Conservation (phyloP, 1,140 invertebrate genomes). For the Drosophila bipectinata region DNA sequence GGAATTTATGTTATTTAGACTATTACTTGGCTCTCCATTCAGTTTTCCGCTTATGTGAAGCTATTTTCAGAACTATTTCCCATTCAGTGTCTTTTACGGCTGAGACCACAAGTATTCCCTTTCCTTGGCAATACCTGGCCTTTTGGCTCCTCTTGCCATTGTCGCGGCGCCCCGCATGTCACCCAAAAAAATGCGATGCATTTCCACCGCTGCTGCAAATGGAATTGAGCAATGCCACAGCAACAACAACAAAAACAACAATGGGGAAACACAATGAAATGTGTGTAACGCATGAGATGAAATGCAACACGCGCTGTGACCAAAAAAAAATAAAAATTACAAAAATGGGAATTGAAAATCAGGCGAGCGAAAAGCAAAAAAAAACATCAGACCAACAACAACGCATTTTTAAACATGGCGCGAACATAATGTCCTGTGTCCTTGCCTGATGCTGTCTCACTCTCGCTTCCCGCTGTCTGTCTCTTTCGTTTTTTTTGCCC, state of each 20-base stretch:
- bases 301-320: constrained; percentile 62
- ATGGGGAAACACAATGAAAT: constrained; percentile 54
- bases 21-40: constrained; percentile 13
- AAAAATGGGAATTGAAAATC: constrained; percentile 61
- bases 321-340: constrained; percentile 38
- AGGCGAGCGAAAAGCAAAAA: constrained; percentile 36
- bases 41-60: constrained; percentile 16
- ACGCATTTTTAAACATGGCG: constrained; percentile 76
- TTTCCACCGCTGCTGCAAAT: constrained; percentile 58
- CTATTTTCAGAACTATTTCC: constrained; percentile 43
- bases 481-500: constrained; percentile 45
- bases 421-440: constrained; percentile 83
- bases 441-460: constrained; percentile 51
- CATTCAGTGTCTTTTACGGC: constrained; percentile 7
- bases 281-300: constrained; percentile 76
- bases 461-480: constrained; percentile 14
- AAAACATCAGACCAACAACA: constrained; percentile 40
- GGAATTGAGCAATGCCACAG: constrained; percentile 50
- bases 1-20: not conserved
- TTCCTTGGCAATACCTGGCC: constrained; percentile 32
- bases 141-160: constrained; percentile 8
- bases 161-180: constrained; percentile 66
- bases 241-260: not conserved
- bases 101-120: constrained; percentile 35
- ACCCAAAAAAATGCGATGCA: constrained; percentile 66